phyloP scores from a whole-genome alignment of 2,888 invertebrate species.

The Eupithecia inturbata region DNA sequence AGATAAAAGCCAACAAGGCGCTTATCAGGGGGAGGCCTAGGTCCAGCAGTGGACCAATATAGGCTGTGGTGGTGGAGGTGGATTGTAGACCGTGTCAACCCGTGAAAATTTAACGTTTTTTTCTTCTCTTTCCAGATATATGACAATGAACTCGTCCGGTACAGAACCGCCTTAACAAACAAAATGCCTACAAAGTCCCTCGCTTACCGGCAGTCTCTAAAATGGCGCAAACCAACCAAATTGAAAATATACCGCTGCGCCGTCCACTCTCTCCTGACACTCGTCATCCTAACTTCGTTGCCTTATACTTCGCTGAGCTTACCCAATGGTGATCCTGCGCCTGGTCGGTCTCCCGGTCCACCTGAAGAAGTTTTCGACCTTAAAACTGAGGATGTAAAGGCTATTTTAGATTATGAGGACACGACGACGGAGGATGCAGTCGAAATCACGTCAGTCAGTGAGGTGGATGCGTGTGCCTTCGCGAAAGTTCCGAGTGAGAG shows the following conservation, averaged over 20 bases:
- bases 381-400: slow-evolving; percentile 52
- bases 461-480: slow-evolving; percentile 74
- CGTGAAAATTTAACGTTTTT: not conserved
- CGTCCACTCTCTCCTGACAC: slow-evolving; percentile 51
- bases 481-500: slow-evolving; percentile 75
- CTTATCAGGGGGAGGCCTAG: too few species aligned
- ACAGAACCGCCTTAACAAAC: slow-evolving; percentile 40
- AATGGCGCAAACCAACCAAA: slow-evolving; percentile 56
- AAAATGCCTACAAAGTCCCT: slow-evolving; percentile 48
- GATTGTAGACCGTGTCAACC: too few species aligned
- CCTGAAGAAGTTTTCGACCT: slow-evolving; percentile 50
- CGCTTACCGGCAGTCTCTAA: slow-evolving; percentile 39
- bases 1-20: too few species aligned
- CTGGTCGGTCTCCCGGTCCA: slow-evolving; percentile 87
- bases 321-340: slow-evolving; percentile 86
- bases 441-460: slow-evolving; percentile 42
- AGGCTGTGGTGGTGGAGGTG: too few species aligned
- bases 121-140: slow-evolving; percentile 47
- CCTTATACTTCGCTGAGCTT: slow-evolving; percentile 75
- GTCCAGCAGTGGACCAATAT: too few species aligned
- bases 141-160: slow-evolving; percentile 44
- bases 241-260: slow-evolving; percentile 61
- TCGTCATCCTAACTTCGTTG: slow-evolving; percentile 67
- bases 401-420: slow-evolving; percentile 61
- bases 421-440: slow-evolving; percentile 53